Base-by-base conservation (phyloP, 2,113 vertebrate genomes). In the Harpagus bidentatus region DNA sequence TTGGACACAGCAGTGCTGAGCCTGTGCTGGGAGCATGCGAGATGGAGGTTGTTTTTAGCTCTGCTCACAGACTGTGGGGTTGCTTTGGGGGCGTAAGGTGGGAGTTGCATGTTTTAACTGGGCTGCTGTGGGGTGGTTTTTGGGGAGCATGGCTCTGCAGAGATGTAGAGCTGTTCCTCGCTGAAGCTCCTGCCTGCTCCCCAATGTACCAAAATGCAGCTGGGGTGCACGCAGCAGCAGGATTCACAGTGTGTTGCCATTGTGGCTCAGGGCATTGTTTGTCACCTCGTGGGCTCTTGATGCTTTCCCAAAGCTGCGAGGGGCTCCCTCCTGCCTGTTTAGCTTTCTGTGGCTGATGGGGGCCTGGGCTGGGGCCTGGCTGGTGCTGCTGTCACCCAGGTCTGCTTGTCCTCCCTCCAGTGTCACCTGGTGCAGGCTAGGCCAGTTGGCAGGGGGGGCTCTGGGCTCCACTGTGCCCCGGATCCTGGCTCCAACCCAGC, bases 131-230 rank as follows among this genome's bases (percentile, higher is more conserved):
- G 47, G 40, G 22, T 12, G 6, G 34, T 26, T 42, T 29, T 26
- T 0, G 15, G 81, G 34, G 31, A 76, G 53, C 11, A 19, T 1
- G 28, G 45, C 32, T 67, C 70, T 67, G 61, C 36, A 8, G 43
- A 36, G 61, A 11, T 3, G 25, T 15, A 18, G 62, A 29, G 40
- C 55, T 55, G 34, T 25, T 70, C n/a, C 9, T 61, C 43, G 4
- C 43, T 1, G 10, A 15, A 55, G 42, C 58, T 72, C 18, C 43
- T 67, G 70, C 15, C 21, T 10, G 38, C 62, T 53, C 19, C 38
- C 23, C 14, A 1, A 25, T 1, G 2, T 43, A 14, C 58, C 1
- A 3, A 56, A 28, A 14, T 2, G n/a, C n/a, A 13, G n/a, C 61
- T 16, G 36, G 52, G 48, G 19, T 4, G 3, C 14, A 13, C 1